Base-by-base conservation (phyloP, 2,113 vertebrate species). In the Gopherus flavomarginatus region DNA sequence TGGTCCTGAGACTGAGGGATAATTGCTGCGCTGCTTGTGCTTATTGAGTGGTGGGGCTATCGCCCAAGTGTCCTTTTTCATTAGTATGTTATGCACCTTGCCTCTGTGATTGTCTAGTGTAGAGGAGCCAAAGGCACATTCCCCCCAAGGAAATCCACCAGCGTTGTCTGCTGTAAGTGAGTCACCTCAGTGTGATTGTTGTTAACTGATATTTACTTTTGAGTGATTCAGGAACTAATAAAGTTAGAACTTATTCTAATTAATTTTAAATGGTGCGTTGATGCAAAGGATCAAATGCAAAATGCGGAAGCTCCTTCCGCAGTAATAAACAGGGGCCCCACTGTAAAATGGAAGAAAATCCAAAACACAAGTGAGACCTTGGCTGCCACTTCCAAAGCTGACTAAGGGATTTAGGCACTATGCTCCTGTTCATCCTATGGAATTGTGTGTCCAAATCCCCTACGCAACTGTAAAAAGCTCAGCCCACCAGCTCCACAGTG, bases 361-460 rank as follows among this genome's bases (percentile, higher is more conserved):
- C 49, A 8, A 52, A 11, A 5, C 49, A 0, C 0, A 56, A 72
- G 59, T 0, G 1, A 0, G 14, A 1, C 17, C 16, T 56, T 5
- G 84, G 38, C n/a, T 9, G 24, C 53, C 31, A 29, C 3, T 1
- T 35, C n/a, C 0, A 6, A 4, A 65, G 50, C 7, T 16, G 27
- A 2, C 2, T 0, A 27, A 8, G 31, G 44, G 38, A 13, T 0
- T n/a, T 42, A 26, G 1, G 0, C 12, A 1, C 5, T 10, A 24
- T 29, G 17, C 84, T 21, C 14, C 35, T 78, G 24, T 21, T 47
- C 31, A 79, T 17, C 44, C 27, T 49, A 17, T 17, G 65, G 65
- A 11, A 22, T 11, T 72, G 65, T n/a, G 31, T n/a, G 35, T 69
- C 65, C 65, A 69, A n/a, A 69, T 69, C 65, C 35, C 65, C 65